Evolutionary conservation across 2,888 invertebrate genomes (phyloP).

Genomic region (Idaea straminata): DNA sequence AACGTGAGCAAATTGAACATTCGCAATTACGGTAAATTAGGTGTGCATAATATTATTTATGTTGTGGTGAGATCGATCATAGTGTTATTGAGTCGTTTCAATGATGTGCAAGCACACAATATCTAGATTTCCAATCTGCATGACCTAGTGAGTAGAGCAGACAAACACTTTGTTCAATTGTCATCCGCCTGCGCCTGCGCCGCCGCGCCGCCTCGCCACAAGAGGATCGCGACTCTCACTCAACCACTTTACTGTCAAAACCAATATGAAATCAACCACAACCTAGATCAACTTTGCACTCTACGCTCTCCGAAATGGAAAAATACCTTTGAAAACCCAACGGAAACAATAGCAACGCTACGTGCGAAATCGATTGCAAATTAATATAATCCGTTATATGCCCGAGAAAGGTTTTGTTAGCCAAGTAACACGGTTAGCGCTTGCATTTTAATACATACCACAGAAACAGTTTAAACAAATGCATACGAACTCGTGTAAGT

Average conservation of each 20-base stretch:
- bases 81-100: constrained; percentile 24
- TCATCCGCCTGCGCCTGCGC: constrained; percentile 14
- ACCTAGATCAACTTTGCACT: constrained; percentile 55
- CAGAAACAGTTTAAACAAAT: constrained; percentile 21
- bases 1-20: constrained; percentile 64
- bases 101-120: constrained; percentile 14
- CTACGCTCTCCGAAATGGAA: constrained; percentile 49
- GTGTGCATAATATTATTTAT: constrained; percentile 54
- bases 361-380: constrained; percentile 63
- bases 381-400: constrained; percentile 60
- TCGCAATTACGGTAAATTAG: constrained; percentile 54
- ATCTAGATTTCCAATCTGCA: constrained; percentile 21
- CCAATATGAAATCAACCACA: constrained; percentile 55
- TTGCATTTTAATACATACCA: constrained; percentile 23
- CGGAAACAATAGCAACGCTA: constrained; percentile 56
- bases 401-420: constrained; percentile 41
- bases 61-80: constrained; percentile 30
- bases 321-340: constrained; percentile 53
- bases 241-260: constrained; percentile 47
- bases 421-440: constrained; percentile 29
- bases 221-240: constrained; percentile 33
- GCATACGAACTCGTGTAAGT: constrained; percentile 11
- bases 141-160: constrained; percentile 31
- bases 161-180: constrained; percentile 29
- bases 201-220: constrained; percentile 12